Conservation (phyloP, 2,113 vertebrate species). For the Hemiprocne comata region DNA sequence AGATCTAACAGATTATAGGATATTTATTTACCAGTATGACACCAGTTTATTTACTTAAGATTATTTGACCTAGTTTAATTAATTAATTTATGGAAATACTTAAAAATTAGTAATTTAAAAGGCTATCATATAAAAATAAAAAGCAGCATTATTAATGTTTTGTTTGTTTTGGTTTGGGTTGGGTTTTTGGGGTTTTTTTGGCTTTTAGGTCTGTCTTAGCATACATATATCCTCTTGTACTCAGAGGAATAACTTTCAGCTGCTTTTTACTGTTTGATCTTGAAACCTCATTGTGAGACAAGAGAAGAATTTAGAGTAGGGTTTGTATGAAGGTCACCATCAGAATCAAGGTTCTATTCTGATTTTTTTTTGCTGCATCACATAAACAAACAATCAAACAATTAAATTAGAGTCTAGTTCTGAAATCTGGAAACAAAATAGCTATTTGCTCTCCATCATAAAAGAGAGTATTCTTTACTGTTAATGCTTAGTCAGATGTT, state of each 20-base stretch:
- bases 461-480: neutral
- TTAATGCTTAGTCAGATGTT: slow-evolving; percentile 6
- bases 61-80: neutral
- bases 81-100: neutral
- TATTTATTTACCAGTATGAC: neutral
- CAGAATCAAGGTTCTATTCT: neutral
- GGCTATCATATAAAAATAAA: neutral
- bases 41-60: neutral
- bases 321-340: neutral
- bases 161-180: no score
- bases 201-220: neutral
- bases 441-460: neutral
- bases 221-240: neutral
- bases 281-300: neutral
- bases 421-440: neutral
- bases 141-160: neutral
- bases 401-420: neutral
- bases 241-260: neutral
- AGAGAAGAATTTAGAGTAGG: neutral
- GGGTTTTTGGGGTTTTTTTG: neutral
- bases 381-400: neutral
- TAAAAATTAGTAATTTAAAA: neutral
- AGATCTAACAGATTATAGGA: neutral
- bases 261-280: neutral
- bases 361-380: neutral